A percentile compares a stretch with the other conserved stretches of the same genome.
These are phyloP conservation scores for Mormyrops attenuatus DNA, from an alignment of 2,797 vertebrate genomes.

Conservation along the genomic window DNA sequence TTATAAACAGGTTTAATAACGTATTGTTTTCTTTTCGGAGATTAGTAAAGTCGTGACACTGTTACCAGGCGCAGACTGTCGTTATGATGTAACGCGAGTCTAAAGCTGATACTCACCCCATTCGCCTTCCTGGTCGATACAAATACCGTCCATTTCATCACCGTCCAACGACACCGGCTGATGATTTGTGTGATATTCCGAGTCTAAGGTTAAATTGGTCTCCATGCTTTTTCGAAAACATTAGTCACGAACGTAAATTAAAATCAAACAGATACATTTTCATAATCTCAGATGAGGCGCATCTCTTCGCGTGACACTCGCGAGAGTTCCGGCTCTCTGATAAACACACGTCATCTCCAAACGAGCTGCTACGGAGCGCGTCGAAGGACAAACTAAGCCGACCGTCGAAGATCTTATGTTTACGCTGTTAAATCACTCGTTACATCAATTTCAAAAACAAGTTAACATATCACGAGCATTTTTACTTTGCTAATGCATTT, in stretches of 20 bases:
- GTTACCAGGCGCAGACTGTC: background rate
- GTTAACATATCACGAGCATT: background rate
- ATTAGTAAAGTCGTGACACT: background rate
- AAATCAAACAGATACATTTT: background rate
- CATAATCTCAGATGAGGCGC: background rate
- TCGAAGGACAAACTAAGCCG: slow-evolving; percentile 34
- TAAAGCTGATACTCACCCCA: slow-evolving; percentile 55
- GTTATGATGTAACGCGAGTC: slow-evolving; percentile 24
- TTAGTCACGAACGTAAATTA: slow-evolving; percentile 38
- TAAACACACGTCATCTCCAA: slow-evolving; percentile 60
- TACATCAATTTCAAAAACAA: background rate
- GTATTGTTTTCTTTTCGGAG: background rate
- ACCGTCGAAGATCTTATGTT: background rate
- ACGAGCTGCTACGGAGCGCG: slow-evolving; percentile 47
- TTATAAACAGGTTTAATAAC: background rate
- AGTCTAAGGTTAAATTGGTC: slow-evolving; percentile 47
- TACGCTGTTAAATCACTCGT: background rate
- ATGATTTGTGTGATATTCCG: slow-evolving; percentile 39
- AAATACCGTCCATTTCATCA: slow-evolving; percentile 40
- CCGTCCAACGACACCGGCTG: slow-evolving; percentile 37
- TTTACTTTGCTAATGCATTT: background rate
- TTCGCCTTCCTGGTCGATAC: slow-evolving; percentile 62
- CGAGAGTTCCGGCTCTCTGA: slow-evolving; percentile 27
- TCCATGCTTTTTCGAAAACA: slow-evolving; percentile 57
- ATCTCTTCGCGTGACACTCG: background rate